phyloP scores from a whole-genome alignment of 2,113 vertebrate genomes.

The Amazona vittata region DNA sequence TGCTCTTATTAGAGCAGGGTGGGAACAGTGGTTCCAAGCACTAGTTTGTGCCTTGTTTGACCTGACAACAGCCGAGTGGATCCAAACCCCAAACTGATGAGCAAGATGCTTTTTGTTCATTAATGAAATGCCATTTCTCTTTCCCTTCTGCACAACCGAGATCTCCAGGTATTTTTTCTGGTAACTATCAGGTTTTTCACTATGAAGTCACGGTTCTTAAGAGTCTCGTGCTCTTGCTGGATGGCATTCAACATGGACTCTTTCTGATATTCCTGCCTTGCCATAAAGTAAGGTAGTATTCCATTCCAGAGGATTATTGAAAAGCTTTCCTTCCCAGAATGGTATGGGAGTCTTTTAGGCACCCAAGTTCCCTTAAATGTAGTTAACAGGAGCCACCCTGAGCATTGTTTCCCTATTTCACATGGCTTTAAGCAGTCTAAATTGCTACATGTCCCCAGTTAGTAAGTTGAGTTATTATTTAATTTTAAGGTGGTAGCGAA shows the following conservation, averaged over 20 bases:
- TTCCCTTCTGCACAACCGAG: background rate
- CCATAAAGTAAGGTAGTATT: background rate
- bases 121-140: background rate
- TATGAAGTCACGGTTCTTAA: background rate
- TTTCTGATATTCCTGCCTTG: background rate
- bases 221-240: background rate
- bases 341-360: background rate
- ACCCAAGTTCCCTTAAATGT: background rate
- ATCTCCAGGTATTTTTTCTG: background rate
- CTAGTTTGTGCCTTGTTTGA: background rate
- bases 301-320: background rate
- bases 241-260: background rate
- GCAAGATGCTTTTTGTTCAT: background rate
- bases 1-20: background rate
- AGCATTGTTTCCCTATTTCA: background rate
- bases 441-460: accelerated
- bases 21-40: background rate
- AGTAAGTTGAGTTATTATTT: background rate
- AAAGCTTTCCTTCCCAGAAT: background rate
- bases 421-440: background rate
- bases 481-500: background rate
- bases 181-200: background rate
- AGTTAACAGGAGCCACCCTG: background rate
- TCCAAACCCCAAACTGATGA: background rate
- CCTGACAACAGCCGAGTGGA: background rate